Conservation (phyloP, 2,113 vertebrate genomes). For the Psittacula cyanocephala region DNA sequence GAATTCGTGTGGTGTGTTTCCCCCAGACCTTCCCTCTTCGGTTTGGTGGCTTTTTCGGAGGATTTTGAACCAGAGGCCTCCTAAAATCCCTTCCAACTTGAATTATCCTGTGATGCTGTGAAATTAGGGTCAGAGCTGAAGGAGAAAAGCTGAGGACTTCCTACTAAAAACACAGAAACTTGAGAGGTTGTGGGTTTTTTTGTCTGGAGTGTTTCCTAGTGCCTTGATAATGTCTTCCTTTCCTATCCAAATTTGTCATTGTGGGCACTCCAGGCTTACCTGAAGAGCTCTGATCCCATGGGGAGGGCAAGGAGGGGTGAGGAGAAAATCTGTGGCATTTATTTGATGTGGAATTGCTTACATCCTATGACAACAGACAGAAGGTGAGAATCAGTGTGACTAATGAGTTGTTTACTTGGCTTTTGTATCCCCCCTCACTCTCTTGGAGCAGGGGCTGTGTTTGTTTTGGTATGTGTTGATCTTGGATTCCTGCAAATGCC, state of each 20-base stretch:
- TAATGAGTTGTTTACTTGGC: conserved; percentile 48
- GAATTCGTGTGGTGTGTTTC: neutral
- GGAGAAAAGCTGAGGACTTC: neutral
- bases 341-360: conserved; percentile 42
- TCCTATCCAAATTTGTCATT: neutral
- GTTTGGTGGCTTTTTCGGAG: too few relatives aligned
- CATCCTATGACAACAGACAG: neutral
- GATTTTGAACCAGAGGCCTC: neutral
- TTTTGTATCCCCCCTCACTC: neutral
- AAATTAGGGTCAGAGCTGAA: neutral
- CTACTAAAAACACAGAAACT: neutral
- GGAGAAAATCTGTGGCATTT: conserved; percentile 4
- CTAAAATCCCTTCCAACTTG: neutral
- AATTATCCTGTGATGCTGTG: neutral
- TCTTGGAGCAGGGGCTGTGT: neutral
- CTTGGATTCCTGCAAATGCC: conserved; percentile 16
- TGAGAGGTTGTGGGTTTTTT: neutral
- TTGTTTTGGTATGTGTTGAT: conserved; percentile 23
- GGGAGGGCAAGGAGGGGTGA: neutral
- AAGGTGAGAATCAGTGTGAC: conserved; percentile 39
- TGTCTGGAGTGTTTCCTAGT: neutral
- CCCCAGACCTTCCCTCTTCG: fast-evolving
- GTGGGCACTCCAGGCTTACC: neutral
- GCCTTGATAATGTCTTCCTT: neutral
- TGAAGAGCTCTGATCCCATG: neutral